Conservation (phyloP, 2,888 invertebrate genomes). For the Steromphala cineraria region DNA sequence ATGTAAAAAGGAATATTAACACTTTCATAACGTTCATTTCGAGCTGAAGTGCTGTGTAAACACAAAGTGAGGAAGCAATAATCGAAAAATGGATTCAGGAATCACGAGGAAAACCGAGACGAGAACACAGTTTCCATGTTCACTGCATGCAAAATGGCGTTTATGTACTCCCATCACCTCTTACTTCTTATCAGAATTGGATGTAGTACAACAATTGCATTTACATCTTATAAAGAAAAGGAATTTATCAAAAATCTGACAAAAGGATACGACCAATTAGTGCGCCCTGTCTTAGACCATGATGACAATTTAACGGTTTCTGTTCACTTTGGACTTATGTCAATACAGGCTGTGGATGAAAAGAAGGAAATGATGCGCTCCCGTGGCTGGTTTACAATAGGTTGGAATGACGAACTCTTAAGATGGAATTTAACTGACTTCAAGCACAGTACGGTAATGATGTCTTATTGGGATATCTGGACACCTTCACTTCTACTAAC, state of each 20-base stretch:
- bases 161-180: too few relatives aligned
- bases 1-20: too few relatives aligned
- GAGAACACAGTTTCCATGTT: too few relatives aligned
- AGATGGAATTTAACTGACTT: not conserved
- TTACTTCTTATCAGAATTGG: too few relatives aligned
- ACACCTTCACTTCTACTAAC: not conserved
- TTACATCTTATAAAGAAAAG: not conserved
- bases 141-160: too few relatives aligned
- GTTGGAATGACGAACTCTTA: not conserved
- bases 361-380: not conserved
- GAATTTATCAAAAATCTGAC: not conserved
- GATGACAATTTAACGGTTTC: not conserved
- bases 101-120: too few relatives aligned
- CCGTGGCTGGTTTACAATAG: not conserved
- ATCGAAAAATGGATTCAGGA: too few relatives aligned
- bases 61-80: too few relatives aligned
- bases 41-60: too few relatives aligned
- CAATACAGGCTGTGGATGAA: not conserved
- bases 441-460: not conserved
- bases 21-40: too few relatives aligned
- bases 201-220: not conserved
- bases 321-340: not conserved
- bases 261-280: not conserved
- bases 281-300: not conserved
- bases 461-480: not conserved